Conservation (phyloP, 2,797 vertebrate species). For the Falco novaeseelandiae region DNA sequence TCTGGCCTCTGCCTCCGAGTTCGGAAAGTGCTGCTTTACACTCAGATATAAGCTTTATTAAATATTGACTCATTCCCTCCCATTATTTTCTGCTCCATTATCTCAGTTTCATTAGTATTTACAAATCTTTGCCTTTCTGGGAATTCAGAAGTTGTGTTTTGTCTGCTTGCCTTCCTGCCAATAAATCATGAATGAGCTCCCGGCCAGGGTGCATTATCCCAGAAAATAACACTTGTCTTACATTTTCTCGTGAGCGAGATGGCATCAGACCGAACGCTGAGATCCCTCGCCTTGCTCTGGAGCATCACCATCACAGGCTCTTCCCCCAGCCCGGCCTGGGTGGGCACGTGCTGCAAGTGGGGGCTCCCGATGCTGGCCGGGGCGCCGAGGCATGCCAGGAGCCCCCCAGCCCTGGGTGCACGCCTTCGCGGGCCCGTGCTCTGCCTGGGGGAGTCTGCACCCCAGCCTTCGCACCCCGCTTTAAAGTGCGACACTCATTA, state of each 20-base stretch:
- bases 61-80: slow-evolving; percentile 29
- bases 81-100: slow-evolving; percentile 47
- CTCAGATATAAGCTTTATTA: not conserved
- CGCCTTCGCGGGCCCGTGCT: accelerated
- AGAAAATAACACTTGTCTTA: accelerated
- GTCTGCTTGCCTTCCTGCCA: not conserved
- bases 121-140: not conserved
- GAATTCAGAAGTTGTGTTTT: not conserved
- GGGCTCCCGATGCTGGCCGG: not conserved
- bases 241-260: accelerated
- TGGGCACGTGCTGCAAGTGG: not conserved
- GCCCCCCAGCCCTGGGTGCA: too few species aligned
- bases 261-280: too few species aligned
- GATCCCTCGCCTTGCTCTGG: accelerated
- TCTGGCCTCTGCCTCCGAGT: not conserved
- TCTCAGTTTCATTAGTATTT: not conserved
- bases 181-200: not conserved
- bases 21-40: not conserved
- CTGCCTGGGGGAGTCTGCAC: not conserved
- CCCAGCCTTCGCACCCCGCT: not conserved
- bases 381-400: not conserved
- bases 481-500: not conserved
- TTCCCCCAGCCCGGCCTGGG: accelerated
- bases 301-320: accelerated
- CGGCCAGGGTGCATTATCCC: accelerated